Percentiles rank a stretch among this genome's conserved stretches.
These are phyloP conservation scores for Pheucticus melanocephalus DNA, from an alignment of 2,113 vertebrate species.

Conservation along the genomic window DNA sequence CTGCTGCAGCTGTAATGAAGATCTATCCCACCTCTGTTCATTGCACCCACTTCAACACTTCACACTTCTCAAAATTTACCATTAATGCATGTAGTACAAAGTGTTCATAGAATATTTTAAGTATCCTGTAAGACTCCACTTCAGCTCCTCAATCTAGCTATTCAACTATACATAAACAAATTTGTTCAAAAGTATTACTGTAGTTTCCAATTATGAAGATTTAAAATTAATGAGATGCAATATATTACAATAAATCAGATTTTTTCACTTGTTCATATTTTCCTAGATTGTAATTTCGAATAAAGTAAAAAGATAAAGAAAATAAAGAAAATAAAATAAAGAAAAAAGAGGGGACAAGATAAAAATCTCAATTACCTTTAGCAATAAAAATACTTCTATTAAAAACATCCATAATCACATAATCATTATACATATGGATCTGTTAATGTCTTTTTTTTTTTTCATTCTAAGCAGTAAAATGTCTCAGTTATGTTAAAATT, in stretches of 20 bases:
- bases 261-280: neutral
- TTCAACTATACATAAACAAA: neutral
- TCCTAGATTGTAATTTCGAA: neutral
- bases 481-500: neutral
- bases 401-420: neutral
- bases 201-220: neutral
- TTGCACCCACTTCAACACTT: neutral
- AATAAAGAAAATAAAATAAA: no score
- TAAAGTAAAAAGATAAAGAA: neutral
- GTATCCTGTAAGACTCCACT: neutral
- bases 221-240: neutral
- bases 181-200: neutral
- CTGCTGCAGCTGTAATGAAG: neutral
- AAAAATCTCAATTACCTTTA: neutral
- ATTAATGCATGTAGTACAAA: neutral
- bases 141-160: neutral
- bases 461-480: neutral
- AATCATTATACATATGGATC: neutral
- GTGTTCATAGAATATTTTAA: neutral
- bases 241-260: neutral
- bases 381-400: neutral
- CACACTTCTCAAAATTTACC: neutral
- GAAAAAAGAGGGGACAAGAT: neutral
- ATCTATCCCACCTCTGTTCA: neutral
- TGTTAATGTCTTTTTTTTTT: neutral